These are phyloP conservation scores for Harpalus rubripes DNA, from an alignment of 2,888 invertebrate species.

Conservation along the genomic window DNA sequence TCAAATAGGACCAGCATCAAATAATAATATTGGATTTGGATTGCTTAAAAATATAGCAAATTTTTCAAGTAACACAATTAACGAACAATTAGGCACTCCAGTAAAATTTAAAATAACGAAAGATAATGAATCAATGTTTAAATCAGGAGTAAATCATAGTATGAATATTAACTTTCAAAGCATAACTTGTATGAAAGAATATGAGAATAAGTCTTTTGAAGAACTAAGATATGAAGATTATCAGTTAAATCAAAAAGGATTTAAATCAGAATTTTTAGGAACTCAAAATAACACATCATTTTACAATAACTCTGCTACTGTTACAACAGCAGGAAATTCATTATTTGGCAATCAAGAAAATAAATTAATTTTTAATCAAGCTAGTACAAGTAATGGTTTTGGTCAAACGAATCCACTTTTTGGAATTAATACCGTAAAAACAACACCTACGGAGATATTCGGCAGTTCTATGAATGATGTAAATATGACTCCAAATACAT, in stretches of 20 bases:
- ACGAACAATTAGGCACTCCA: constrained; percentile 83
- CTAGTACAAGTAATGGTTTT: constrained; percentile 75
- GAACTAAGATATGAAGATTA: constrained; percentile 97
- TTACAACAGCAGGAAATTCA: constrained; percentile 21
- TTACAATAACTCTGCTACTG: neutral
- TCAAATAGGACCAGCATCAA: neutral
- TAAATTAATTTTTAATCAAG: constrained; percentile 72
- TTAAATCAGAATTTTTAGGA: constrained; percentile 79
- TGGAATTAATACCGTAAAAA: constrained; percentile 79
- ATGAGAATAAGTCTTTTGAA: constrained; percentile 95
- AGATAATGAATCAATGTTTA: constrained; percentile 94
- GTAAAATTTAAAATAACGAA: constrained; percentile 92
- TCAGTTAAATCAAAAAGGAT: constrained; percentile 91
- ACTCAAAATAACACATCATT: constrained; percentile 61
- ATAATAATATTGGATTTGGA: neutral
- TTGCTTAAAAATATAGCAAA: neutral
- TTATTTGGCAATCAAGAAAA: constrained; percentile 74
- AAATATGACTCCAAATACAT: constrained; percentile 76
- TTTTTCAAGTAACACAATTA: too few relatives aligned
- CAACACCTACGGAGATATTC: constrained; percentile 76
- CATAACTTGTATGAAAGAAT: constrained; percentile 99
- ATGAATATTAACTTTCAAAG: constrained; percentile 97
- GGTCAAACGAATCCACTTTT: constrained; percentile 78
- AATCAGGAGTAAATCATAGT: constrained; percentile 89
- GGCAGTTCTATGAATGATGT: constrained; percentile 76